Conservation (phyloP, 2,113 vertebrate species). For the Sphyrna mokarran region DNA sequence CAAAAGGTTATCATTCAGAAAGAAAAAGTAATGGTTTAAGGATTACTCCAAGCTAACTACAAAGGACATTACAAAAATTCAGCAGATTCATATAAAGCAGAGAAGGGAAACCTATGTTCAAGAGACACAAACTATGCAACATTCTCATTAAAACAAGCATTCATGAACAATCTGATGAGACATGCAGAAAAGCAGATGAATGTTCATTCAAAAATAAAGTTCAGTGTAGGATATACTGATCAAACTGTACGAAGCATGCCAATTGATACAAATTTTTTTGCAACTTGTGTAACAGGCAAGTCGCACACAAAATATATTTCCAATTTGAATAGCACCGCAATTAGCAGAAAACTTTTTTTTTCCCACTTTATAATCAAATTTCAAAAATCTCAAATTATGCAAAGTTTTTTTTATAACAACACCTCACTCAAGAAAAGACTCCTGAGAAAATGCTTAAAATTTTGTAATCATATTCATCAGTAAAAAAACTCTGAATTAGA, state of each 20-base stretch:
- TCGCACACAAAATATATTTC: neutral
- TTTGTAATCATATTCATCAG: neutral
- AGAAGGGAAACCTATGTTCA: slow-evolving; percentile 92
- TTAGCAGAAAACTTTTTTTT: neutral
- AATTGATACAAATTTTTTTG: neutral
- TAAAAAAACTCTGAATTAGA: neutral
- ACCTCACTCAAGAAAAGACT: neutral
- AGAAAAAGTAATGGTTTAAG: slow-evolving; percentile 74
- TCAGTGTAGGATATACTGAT: slow-evolving; percentile 84
- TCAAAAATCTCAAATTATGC: neutral
- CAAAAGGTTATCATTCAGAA: slow-evolving; percentile 71
- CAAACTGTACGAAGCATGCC: slow-evolving; percentile 40
- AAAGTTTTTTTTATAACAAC: neutral
- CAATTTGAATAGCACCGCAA: neutral
- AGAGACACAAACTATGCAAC: slow-evolving; percentile 97
- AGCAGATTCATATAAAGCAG: slow-evolving; percentile 91
- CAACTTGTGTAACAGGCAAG: neutral
- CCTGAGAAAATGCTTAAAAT: neutral
- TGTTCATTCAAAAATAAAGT: slow-evolving; percentile 74
- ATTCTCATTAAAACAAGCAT: slow-evolving; percentile 98
- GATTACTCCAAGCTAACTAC: slow-evolving; percentile 93
- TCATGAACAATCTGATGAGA: slow-evolving; percentile 98
- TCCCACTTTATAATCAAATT: slow-evolving; percentile 16
- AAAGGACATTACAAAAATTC: slow-evolving; percentile 90
- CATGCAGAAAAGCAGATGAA: slow-evolving; percentile 98